Conservation (phyloP, 2,888 invertebrate genomes). For the Eilema griseolum region DNA sequence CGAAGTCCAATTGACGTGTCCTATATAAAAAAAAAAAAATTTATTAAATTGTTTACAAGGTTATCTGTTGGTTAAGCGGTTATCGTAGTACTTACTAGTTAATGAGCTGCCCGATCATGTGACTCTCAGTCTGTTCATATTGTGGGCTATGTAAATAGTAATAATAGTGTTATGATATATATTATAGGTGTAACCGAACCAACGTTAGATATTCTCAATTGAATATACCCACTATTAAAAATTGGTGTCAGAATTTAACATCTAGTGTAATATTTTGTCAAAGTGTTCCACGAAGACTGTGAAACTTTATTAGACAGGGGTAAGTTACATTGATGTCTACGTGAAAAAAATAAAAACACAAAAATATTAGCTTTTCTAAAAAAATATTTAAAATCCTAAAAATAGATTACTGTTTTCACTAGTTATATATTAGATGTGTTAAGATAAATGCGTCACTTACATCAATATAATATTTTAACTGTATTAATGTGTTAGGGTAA, state of each 20-base stretch:
- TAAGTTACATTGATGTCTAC: neutral
- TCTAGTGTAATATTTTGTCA: neutral
- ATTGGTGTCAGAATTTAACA: neutral
- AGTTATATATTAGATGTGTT: neutral
- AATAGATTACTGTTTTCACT: neutral
- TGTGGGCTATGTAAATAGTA: neutral
- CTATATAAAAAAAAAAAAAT: no score
- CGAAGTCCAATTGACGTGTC: no score
- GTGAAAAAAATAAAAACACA: neutral
- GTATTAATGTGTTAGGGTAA: neutral
- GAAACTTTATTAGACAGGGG: neutral
- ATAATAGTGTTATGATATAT: neutral
- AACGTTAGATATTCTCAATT: neutral
- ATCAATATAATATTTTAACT: neutral
- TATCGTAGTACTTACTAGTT: neutral
- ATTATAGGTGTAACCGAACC: neutral
- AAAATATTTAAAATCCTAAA: neutral
- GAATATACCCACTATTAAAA: neutral
- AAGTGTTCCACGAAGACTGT: neutral
- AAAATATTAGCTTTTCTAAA: conserved; percentile 1
- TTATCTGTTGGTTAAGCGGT: neutral
- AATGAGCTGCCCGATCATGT: neutral
- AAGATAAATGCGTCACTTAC: neutral
- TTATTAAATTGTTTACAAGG: neutral
- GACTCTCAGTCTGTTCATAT: neutral